Percentiles rank a stretch among this genome's conserved stretches.
Evolutionary conservation across 1,140 invertebrate genomes (phyloP).

Genomic region (Leptopilina boulardi): DNA sequence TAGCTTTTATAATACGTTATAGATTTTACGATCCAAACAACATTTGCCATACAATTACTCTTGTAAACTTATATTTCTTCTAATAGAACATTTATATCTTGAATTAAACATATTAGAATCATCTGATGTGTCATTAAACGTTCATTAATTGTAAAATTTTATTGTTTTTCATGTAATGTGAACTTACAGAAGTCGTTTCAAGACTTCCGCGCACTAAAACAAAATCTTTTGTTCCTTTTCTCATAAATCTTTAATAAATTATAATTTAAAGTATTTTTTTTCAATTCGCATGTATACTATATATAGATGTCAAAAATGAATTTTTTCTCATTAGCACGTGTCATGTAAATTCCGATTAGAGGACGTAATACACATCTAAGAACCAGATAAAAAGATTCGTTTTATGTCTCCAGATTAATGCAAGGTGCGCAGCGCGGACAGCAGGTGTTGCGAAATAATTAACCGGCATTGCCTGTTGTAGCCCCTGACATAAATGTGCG

Average conservation of each 20-base stretch:
- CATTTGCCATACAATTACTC: slow-evolving; percentile 31
- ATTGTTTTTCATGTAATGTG: too few relatives aligned
- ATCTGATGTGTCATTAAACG: not conserved
- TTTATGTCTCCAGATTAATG: slow-evolving; percentile 28
- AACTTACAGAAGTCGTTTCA: too few relatives aligned
- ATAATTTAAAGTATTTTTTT: too few relatives aligned
- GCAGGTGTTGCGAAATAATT: slow-evolving; percentile 32
- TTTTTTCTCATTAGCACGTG: not conserved
- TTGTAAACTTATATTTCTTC: not conserved
- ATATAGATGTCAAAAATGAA: not conserved
- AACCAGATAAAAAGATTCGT: not conserved
- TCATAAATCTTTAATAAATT: too few relatives aligned
- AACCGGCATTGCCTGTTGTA: slow-evolving; percentile 6
- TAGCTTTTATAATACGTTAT: slow-evolving; percentile 63
- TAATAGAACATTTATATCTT: slow-evolving; percentile 6
- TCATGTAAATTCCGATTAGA: slow-evolving; percentile 32
- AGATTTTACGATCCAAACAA: slow-evolving; percentile 56
- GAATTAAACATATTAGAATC: not conserved
- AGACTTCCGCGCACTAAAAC: too few relatives aligned
- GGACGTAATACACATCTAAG: slow-evolving; percentile 10
- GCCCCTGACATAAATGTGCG: slow-evolving; percentile 24
- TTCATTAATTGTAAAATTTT: too few relatives aligned
- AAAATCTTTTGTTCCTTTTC: too few relatives aligned
- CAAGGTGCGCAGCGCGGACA: not conserved
- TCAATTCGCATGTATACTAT: not conserved